Evolutionary conservation across 2,888 invertebrate species (phyloP).

Genomic region (Atethmia centrago): DNA sequence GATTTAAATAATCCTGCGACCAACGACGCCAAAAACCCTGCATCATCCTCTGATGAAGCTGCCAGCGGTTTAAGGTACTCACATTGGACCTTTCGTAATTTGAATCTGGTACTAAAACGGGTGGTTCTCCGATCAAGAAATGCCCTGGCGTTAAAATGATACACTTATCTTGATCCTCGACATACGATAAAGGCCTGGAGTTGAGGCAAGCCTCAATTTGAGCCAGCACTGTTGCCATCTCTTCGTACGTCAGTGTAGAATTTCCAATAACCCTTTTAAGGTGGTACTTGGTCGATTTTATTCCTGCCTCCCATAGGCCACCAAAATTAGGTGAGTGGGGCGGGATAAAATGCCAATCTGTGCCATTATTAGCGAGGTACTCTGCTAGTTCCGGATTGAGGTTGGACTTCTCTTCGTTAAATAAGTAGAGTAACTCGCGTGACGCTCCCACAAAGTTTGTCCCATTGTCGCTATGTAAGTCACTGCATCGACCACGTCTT

Average conservation of each 20-base stretch:
- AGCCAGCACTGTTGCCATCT: background rate
- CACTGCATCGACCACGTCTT: background rate
- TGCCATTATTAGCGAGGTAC: background rate
- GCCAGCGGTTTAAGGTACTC: background rate
- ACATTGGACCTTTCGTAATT: background rate
- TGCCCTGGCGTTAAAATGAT: background rate
- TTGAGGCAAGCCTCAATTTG: background rate
- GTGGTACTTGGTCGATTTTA: background rate
- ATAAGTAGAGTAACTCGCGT: background rate
- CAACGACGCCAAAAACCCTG: slow-evolving; percentile 5
- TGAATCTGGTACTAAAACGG: background rate
- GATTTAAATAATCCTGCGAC: slow-evolving; percentile 3
- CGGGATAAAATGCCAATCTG: background rate
- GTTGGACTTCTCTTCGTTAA: background rate
- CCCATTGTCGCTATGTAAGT: background rate
- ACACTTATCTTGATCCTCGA: background rate
- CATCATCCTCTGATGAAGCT: background rate
- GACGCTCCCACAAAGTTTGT: slow-evolving; percentile 8
- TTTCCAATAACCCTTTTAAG: background rate
- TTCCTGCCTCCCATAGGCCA: background rate
- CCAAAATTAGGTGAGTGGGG: background rate
- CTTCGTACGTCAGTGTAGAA: background rate
- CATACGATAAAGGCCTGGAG: background rate
- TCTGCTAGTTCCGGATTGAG: background rate
- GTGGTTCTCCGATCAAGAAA: background rate